A percentile compares a stretch with the other conserved stretches of the same genome.
These are phyloP conservation scores for Ischnus inquisitorius DNA, from an alignment of 2,888 invertebrate genomes.

Conservation along the genomic window DNA sequence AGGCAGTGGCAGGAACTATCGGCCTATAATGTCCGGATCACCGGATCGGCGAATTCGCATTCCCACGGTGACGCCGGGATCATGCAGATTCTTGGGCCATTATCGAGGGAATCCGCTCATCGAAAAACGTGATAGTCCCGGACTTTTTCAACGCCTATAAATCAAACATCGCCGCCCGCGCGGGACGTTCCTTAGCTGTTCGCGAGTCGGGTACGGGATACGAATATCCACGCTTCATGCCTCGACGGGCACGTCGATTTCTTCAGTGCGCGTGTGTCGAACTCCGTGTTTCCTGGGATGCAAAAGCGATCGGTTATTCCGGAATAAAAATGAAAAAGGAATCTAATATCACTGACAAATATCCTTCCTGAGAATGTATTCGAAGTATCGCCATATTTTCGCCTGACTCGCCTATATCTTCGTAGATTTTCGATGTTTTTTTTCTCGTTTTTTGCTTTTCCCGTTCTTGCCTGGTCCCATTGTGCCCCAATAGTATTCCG, in stretches of 20 bases:
- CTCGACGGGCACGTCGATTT: conserved; percentile 20
- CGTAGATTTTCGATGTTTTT: too few species aligned
- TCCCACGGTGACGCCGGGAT: conserved; percentile 78
- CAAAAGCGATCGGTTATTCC: conserved; percentile 16
- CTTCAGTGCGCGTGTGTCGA: conserved; percentile 11
- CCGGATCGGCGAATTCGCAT: conserved; percentile 74
- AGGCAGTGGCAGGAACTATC: conserved; percentile 23
- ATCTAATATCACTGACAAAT: conserved; percentile 30
- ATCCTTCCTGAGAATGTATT: neutral
- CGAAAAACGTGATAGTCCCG: conserved; percentile 78
- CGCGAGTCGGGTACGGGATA: conserved; percentile 26
- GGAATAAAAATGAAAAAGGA: conserved; percentile 20
- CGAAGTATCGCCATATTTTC: neutral
- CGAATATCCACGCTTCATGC: neutral
- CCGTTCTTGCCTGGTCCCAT: too few species aligned
- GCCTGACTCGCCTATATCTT: neutral
- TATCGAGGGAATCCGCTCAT: conserved; percentile 81
- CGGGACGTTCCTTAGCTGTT: conserved; percentile 57
- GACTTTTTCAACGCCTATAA: conserved; percentile 76
- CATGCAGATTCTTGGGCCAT: conserved; percentile 80
- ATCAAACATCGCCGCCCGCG: conserved; percentile 74
- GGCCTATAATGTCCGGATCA: conserved; percentile 75
- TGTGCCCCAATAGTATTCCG: too few species aligned
- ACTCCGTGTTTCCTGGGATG: neutral
- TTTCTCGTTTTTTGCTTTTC: too few species aligned